Evolutionary conservation across 2,113 vertebrate genomes (phyloP), one percentile per base, ranked within the genome.

Genomic region (Archilochus colubris): DNA sequence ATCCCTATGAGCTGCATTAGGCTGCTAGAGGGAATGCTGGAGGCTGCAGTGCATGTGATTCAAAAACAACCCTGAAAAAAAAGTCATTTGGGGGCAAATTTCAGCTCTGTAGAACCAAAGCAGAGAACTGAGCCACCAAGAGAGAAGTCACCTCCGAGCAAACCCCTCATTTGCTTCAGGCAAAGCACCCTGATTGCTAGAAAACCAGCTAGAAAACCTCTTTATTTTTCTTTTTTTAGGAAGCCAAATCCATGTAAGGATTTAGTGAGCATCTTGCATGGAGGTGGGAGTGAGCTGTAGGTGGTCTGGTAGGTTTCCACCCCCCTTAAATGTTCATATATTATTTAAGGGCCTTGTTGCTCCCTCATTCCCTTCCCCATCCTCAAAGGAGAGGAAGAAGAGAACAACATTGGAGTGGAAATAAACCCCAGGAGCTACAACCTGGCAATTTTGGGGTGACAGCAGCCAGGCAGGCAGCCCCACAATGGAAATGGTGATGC

Each of bases 1-100:
- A 78, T 12, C 57, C 2, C 0, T 3, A 19, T 0, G 1, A 85
- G 24, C 72, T 14, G 2, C 18, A 19, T 4, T 14, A 48, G 20
- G 48, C 46, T 74, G 53, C 38, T 17, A 43, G 22, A 50, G 14
- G 25, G 27, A 44, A 69, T 3, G 46, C 46, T 30, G 12, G 61
- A 48, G 38, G 27, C 12, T 57, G 57, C 24, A 10, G n/a, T 0
- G 12, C 0, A 0, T 0, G 3, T 30, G 33, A 58, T 1, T 1
- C n/a, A 83, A 31, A 66, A 43, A 18, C 54, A 10, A 70, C 22
- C 33, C 46, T 33, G 31, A 28, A 66, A 40, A 40, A 63, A 90
- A 81, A n/a, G 31, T 10, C n/a, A 78, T 72, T 17, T 40, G 33
- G 48, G 51, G 53, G n/a, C 43, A 53, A 50, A 63, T 62, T 62